Percentiles rank a stretch among this genome's conserved stretches.
Conservation (phyloP, 1,140 invertebrate species). For the Drosophila santomea region DNA sequence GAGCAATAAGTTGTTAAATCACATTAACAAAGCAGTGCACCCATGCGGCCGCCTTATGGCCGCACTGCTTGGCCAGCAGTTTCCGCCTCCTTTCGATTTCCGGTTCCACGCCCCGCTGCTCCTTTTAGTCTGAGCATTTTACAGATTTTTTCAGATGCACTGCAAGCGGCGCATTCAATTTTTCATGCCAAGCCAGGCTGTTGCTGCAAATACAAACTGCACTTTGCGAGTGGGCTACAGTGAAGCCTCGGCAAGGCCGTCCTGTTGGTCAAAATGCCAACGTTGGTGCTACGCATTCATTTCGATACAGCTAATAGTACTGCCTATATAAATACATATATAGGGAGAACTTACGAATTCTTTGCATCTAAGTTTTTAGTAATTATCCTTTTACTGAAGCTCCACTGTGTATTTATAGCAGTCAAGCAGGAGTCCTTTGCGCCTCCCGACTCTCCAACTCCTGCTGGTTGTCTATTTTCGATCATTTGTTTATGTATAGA, state of each 20-base stretch:
- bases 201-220: conserved; percentile 65
- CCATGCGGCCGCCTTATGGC: background rate
- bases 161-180: conserved; percentile 68
- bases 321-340: no score
- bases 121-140: conserved; percentile 3
- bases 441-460: conserved; percentile 3
- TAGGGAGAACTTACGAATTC: no score
- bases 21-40: conserved; percentile 20
- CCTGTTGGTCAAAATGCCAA: background rate
- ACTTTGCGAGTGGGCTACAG: conserved; percentile 25
- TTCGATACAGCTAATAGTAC: no score
- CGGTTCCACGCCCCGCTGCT: conserved; percentile 14
- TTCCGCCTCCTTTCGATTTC: conserved; percentile 9
- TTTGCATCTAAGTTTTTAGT: no score
- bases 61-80: conserved; percentile 16
- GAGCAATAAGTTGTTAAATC: conserved; percentile 48
- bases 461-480: conserved; percentile 69
- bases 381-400: background rate
- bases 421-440: conserved; percentile 17
- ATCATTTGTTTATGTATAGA: conserved; percentile 71
- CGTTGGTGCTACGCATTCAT: no score
- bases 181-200: conserved; percentile 79
- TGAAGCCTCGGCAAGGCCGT: background rate
- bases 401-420: conserved; percentile 27
- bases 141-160: conserved; percentile 32